Evolutionary conservation across 2,797 vertebrate genomes (phyloP), one percentile per base, ranked within the genome.

Genomic region (Pseudochromis fuscus): DNA sequence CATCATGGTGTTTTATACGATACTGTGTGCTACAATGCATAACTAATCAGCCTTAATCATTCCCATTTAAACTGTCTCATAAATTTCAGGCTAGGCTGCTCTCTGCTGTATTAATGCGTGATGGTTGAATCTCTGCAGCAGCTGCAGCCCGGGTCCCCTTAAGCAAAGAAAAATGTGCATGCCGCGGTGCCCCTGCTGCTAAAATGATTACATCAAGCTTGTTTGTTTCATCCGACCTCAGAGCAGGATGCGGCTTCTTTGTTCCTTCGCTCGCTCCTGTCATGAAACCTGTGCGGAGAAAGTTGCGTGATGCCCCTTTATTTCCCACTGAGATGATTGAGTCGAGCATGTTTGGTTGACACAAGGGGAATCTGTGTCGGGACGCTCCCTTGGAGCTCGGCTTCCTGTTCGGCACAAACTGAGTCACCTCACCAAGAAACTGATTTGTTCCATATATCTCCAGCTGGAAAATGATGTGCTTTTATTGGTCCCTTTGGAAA

Each of bases 271-370:
- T n/a, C 11, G 44, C n/a, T 58, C 73, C 66, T 56, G 65, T 72
- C 71, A 64, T 83, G 75, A 80, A 74, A 80, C 63, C 76, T 72
- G 50, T 28, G 67, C 40, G 69, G 49, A 75, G 66, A 37, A 52
- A 4, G 65, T 82, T 77, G 67, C 68, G 53, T 86, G 85, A 85
- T 67, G 82, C 67, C 21, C 52, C 50, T 62, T 72, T 48, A 40
- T 66, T 72, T 65, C 84, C 84, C 30, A 48, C 72, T 44, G 80
- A 59, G 78, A 87, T 77, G 64, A 88, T 77, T 82, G 70, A 83
- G 75, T 82, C 73, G 62, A 64, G 75, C 66, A 75, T 71, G 80
- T 79, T 66, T 48, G 60, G 61, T 64, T 25, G 21, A 59, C 64
- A 42, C 37, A 46, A 35, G 27, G 81, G 56, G 75, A 82, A 79